phyloP scores from a whole-genome alignment of 2,113 vertebrate species.

The Nesogale talazaci region DNA sequence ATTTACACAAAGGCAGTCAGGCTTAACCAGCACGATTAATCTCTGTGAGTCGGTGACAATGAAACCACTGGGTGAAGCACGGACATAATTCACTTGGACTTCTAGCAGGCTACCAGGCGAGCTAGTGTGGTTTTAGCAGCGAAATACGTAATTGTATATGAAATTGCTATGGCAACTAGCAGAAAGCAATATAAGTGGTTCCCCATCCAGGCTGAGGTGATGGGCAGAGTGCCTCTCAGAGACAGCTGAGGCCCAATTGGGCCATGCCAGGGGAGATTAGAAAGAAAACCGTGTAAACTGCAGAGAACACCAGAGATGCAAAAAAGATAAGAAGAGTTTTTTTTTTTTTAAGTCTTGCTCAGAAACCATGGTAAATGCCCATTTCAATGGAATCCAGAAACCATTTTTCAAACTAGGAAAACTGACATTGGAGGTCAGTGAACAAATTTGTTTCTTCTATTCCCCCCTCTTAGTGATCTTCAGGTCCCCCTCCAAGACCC shows the following conservation, averaged over 20 bases:
- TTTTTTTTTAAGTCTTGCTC: not conserved
- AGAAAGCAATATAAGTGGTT: not conserved
- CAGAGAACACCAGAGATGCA: not conserved
- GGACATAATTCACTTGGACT: slow-evolving; percentile 58
- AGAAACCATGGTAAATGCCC: not conserved
- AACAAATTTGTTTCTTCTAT: not conserved
- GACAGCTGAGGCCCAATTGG: not conserved
- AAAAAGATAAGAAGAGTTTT: not conserved
- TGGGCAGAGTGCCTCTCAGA: not conserved
- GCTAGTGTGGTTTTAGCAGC: slow-evolving; percentile 48
- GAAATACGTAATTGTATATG: slow-evolving; percentile 61
- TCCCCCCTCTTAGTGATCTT: no score
- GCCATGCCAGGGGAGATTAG: not conserved
- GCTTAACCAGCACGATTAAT: slow-evolving; percentile 71
- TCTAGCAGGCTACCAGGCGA: slow-evolving; percentile 46
- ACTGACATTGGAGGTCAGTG: accelerated
- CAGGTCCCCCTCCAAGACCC: not conserved
- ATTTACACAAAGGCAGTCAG: slow-evolving; percentile 67
- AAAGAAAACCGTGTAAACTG: not conserved
- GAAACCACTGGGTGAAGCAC: slow-evolving; percentile 62
- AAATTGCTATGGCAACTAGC: slow-evolving; percentile 48
- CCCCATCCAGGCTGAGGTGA: not conserved
- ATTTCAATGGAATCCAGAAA: not conserved
- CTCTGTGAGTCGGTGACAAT: slow-evolving; percentile 66
- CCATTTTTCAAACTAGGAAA: not conserved